Evolutionary conservation across 1,140 invertebrate genomes (phyloP).

Genomic region (Neodiprion pinetum): DNA sequence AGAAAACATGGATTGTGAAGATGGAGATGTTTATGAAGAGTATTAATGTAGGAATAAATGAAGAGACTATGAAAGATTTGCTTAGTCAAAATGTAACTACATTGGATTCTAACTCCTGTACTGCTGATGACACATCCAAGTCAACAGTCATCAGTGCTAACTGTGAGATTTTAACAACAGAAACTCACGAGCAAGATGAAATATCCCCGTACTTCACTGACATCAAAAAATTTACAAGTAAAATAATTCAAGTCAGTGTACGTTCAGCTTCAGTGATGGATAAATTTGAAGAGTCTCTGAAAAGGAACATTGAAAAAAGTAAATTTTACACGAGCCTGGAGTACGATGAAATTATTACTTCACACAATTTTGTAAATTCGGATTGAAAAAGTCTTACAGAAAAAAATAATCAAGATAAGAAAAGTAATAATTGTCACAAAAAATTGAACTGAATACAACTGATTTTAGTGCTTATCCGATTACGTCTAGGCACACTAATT

Average conservation of each 20-base stretch:
- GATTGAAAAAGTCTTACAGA: conserved; percentile 15
- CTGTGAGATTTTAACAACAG: conserved; percentile 5
- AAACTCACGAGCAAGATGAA: conserved; percentile 8
- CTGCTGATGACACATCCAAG: no score
- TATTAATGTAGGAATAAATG: no score
- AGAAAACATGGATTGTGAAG: not conserved
- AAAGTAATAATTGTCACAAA: conserved; percentile 11
- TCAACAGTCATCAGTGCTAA: no score
- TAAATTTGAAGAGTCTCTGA: conserved; percentile 23
- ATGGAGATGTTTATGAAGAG: no score
- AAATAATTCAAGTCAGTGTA: conserved; percentile 23
- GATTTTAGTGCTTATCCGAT: no score
- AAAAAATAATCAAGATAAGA: conserved; percentile 4
- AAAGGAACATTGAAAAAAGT: not conserved
- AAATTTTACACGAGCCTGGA: conserved; percentile 19
- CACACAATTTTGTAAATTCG: not conserved
- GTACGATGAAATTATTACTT: conserved; percentile 11
- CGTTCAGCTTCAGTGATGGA: conserved; percentile 14
- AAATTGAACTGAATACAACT: not conserved
- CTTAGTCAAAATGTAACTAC: no score
- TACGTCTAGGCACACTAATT: no score
- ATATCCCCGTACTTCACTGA: conserved; percentile 5
- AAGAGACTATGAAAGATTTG: no score
- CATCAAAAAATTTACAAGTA: conserved; percentile 15
- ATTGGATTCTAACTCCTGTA: no score